Conservation (phyloP, 2,113 vertebrate genomes). For the Sinosuthora webbiana region DNA sequence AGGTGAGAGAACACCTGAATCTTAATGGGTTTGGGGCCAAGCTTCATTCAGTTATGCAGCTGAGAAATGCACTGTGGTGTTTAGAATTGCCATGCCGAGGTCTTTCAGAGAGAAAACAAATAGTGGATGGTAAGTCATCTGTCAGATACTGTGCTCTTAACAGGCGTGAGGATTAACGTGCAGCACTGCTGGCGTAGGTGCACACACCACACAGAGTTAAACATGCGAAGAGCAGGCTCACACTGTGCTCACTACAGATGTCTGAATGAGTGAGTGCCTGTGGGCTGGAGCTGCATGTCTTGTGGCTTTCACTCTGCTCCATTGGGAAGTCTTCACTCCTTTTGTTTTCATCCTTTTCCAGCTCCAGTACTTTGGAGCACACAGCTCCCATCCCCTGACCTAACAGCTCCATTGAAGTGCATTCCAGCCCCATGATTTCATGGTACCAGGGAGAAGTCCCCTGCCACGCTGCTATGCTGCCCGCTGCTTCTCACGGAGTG, state of each 20-base stretch:
- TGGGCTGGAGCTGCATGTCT: slow-evolving; percentile 58
- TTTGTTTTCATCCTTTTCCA: slow-evolving; percentile 70
- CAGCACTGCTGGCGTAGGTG: background rate
- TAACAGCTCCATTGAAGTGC: slow-evolving; percentile 57
- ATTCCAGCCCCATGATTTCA: slow-evolving; percentile 80
- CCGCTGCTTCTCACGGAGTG: slow-evolving; percentile 60
- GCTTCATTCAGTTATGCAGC: background rate
- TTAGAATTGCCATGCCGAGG: background rate
- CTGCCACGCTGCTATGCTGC: slow-evolving; percentile 68
- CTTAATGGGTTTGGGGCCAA: background rate
- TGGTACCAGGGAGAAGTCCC: slow-evolving; percentile 69
- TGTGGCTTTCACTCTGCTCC: slow-evolving; percentile 66
- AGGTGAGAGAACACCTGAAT: background rate
- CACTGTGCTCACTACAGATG: slow-evolving; percentile 24
- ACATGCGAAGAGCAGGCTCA: slow-evolving; percentile 7
- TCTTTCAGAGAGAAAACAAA: background rate
- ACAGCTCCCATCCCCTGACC: slow-evolving; percentile 59
- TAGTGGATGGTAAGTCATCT: background rate
- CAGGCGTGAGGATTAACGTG: background rate
- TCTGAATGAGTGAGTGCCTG: slow-evolving; percentile 39
- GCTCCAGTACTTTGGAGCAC: slow-evolving; percentile 53
- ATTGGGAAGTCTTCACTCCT: slow-evolving; percentile 48
- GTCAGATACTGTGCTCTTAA: background rate
- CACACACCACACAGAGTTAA: slow-evolving; percentile 50
- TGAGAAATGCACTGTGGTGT: background rate